Percentiles rank a stretch among this genome's conserved stretches.
phyloP scores from a whole-genome alignment of 2,888 invertebrate genomes.

The Acrobasis suavella region DNA sequence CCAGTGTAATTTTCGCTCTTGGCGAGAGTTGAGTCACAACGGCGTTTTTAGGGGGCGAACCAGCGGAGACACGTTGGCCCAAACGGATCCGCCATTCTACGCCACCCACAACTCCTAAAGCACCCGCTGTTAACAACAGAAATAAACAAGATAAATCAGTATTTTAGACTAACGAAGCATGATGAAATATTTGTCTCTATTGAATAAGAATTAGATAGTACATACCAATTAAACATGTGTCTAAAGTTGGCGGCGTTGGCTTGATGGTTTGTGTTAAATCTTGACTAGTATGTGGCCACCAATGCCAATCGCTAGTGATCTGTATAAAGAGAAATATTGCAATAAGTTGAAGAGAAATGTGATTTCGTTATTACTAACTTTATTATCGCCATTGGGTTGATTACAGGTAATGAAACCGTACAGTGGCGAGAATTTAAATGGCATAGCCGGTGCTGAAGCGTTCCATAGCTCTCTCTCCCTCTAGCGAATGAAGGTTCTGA shows the following conservation, averaged over 20 bases:
- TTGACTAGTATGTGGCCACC: constrained; percentile 75
- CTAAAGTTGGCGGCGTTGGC: constrained; percentile 63
- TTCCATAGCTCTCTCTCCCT: too few species aligned
- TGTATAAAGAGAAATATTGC: constrained; percentile 33
- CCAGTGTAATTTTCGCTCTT: constrained; percentile 66
- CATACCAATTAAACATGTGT: constrained; percentile 71
- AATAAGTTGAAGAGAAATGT: constrained; percentile 1
- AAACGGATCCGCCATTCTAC: constrained; percentile 72
- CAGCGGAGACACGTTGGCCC: constrained; percentile 65
- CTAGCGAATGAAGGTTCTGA: too few species aligned
- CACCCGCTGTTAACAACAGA: constrained; percentile 58
- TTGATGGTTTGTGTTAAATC: constrained; percentile 68
- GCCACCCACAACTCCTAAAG: constrained; percentile 72
- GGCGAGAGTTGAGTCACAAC: constrained; percentile 72
- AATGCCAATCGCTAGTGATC: constrained; percentile 75
- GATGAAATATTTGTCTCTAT: too few species aligned
- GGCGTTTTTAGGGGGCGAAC: constrained; percentile 62
- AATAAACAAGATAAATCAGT: neutral
- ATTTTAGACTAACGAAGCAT: too few species aligned
- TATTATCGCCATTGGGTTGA: too few species aligned
- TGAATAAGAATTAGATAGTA: too few species aligned
- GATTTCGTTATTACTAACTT: too few species aligned
- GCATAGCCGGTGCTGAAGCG: too few species aligned
- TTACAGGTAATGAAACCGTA: too few species aligned
- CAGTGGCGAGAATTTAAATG: too few species aligned